Evolutionary conservation across 2,113 vertebrate genomes (phyloP).

Genomic region (Datnioides undecimradiatus): DNA sequence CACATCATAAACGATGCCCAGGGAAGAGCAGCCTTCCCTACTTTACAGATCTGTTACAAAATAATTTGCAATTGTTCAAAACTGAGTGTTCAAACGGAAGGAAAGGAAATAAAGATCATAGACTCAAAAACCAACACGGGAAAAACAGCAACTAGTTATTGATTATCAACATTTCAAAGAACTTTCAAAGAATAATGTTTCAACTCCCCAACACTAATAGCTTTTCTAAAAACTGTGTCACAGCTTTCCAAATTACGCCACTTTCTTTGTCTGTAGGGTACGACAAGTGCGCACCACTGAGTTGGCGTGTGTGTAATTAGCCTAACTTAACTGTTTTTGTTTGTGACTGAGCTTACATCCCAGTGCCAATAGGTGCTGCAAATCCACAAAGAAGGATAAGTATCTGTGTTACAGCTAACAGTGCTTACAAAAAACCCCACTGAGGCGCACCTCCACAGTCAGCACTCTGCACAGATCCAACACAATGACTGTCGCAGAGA

Average conservation of each 20-base stretch:
- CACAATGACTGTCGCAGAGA: not conserved
- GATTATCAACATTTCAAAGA: not conserved
- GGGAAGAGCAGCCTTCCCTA: not conserved
- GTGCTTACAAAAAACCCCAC: not conserved
- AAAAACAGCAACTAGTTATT: not conserved
- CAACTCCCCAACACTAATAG: not conserved
- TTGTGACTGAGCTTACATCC: not conserved
- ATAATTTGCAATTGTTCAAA: not conserved
- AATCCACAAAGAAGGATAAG: not conserved
- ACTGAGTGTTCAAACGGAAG: not conserved
- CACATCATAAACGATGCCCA: not conserved
- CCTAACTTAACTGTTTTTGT: no score
- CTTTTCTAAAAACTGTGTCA: not conserved
- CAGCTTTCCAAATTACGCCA: not conserved
- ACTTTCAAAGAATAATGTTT: no score
- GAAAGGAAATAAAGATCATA: not conserved
- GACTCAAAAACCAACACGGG: not conserved
- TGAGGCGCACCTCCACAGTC: not conserved
- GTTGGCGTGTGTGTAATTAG: no score
- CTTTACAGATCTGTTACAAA: not conserved
- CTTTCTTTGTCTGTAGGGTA: not conserved
- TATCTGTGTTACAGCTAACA: slow-evolving; percentile 2
- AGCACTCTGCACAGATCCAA: not conserved
- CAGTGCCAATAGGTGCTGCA: not conserved
- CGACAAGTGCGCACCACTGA: no score